Conservation (phyloP, 2,888 invertebrate genomes). For the Dione juno region DNA sequence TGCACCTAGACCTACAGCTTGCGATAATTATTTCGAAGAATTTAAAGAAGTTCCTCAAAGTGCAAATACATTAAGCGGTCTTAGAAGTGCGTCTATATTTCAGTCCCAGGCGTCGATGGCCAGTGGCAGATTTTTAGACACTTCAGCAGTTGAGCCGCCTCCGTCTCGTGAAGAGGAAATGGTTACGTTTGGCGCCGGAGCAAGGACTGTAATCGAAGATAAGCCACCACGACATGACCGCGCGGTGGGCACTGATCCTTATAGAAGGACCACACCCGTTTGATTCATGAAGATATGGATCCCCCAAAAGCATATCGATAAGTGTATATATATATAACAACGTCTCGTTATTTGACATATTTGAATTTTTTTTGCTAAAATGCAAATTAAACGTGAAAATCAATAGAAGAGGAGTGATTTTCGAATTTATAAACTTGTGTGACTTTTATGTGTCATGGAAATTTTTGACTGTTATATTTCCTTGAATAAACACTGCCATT, state of each 20-base stretch:
- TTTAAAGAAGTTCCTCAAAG: slow-evolving; percentile 81
- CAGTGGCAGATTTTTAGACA: slow-evolving; percentile 87
- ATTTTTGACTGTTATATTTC: slow-evolving; percentile 79
- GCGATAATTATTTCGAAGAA: slow-evolving; percentile 84
- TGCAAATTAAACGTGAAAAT: slow-evolving; percentile 27
- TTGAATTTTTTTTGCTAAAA: slow-evolving; percentile 21
- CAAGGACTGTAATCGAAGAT: slow-evolving; percentile 61
- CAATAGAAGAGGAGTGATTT: slow-evolving; percentile 52
- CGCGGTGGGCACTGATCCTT: slow-evolving; percentile 80
- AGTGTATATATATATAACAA: slow-evolving; percentile 75
- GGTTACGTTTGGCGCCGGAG: slow-evolving; percentile 87
- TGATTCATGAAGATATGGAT: slow-evolving; percentile 65
- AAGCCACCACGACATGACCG: slow-evolving; percentile 71
- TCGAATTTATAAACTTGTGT: slow-evolving; percentile 78
- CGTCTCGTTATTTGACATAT: slow-evolving; percentile 31
- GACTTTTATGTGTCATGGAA: slow-evolving; percentile 65
- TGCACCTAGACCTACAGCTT: slow-evolving; percentile 85
- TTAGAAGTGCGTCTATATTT: slow-evolving; percentile 78
- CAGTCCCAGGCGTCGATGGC: slow-evolving; percentile 84
- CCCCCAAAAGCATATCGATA: slow-evolving; percentile 77
- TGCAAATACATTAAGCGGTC: slow-evolving; percentile 76
- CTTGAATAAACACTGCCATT: slow-evolving; percentile 82
- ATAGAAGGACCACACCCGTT: slow-evolving; percentile 85
- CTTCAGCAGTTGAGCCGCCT: slow-evolving; percentile 86
- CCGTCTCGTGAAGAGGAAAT: slow-evolving; percentile 87